phyloP scores from a whole-genome alignment of 1,140 invertebrate genomes.

The Dendroctonus valens region DNA sequence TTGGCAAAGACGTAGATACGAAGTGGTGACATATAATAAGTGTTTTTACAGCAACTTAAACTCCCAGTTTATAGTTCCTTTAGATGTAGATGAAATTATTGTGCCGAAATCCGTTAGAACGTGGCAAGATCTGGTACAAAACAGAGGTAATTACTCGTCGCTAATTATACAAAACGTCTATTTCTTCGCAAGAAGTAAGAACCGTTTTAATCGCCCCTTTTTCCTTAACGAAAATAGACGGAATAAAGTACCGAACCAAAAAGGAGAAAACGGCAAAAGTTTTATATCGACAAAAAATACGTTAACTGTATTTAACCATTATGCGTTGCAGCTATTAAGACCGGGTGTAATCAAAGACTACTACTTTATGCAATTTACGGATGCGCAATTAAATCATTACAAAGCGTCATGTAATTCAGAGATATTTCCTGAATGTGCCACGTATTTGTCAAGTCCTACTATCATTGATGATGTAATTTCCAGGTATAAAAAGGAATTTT shows the following conservation, averaged over 20 bases:
- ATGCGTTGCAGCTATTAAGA: slow-evolving; percentile 62
- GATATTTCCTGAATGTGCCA: slow-evolving; percentile 42
- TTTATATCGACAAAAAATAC: slow-evolving; percentile 65
- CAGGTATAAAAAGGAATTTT: slow-evolving; percentile 38
- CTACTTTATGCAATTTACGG: slow-evolving; percentile 50
- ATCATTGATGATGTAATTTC: slow-evolving; percentile 36
- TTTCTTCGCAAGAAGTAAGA: slow-evolving; percentile 50
- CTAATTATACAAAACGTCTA: slow-evolving; percentile 65
- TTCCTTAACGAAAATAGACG: slow-evolving; percentile 39
- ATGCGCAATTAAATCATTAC: slow-evolving; percentile 63
- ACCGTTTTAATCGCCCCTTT: slow-evolving; percentile 42
- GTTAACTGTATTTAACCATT: slow-evolving; percentile 73
- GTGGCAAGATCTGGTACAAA: slow-evolving; percentile 56
- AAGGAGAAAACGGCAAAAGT: slow-evolving; percentile 69
- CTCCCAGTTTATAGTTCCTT: slow-evolving; percentile 62
- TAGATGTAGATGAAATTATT: slow-evolving; percentile 72
- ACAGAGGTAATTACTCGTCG: slow-evolving; percentile 55
- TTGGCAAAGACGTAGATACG: slow-evolving; percentile 69
- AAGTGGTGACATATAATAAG: slow-evolving; percentile 73
- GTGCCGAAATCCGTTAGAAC: slow-evolving; percentile 59
- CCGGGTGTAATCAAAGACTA: slow-evolving; percentile 55
- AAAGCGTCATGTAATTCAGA: slow-evolving; percentile 45
- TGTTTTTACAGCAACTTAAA: slow-evolving; percentile 69
- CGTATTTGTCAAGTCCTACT: slow-evolving; percentile 42
- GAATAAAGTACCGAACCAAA: slow-evolving; percentile 54